Base-by-base conservation (phyloP, 2,113 vertebrate genomes). In the Origma solitaria region DNA sequence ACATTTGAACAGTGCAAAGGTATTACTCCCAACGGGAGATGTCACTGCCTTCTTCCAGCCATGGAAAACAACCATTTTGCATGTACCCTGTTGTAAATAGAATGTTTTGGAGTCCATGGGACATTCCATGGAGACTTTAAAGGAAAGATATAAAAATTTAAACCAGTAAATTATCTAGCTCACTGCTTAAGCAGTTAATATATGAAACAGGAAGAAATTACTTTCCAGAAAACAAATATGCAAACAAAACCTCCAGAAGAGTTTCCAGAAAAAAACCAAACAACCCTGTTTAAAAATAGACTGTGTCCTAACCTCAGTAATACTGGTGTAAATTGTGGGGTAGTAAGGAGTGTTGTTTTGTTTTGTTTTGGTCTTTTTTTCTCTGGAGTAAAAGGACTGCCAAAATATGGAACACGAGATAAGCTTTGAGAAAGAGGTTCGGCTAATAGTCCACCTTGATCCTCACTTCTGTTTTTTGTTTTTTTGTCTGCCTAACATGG, bases 321-420 rank as follows among this genome's bases (percentile, higher is more conserved):
- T 19, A 27, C 11, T 7, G 4, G 3, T 5, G 33, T 2, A 53
- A n/a, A 60, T 45, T 1, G 0, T 47, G 21, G 4, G 11, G 2
- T 16, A 18, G 2, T 16, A 18, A 22, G 56, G 12, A 20, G 1
- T 4, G 3, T 21, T 27, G 4, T 1, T 58, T 51, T 15, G 2
- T 8, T 68, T 72, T 42, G 3, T 9, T 57, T 38, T 30, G 7
- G 2, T 20, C 2, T 45, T 28, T 71, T 27, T 47, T 38, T 31
- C 18, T n/a, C 37, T 70, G 8, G 6, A 70, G 3, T 58, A 38
- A 69, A 31, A 68, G 13, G 16, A 51, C 12, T 56, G 1, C 25
- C 44, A 56, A 47, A 86, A 86, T 5, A 25, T 56, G 10, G 27
- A 70, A 58, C 3, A 20, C 1, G n/a, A 23, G 15, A 47, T 33